Conservation (phyloP, 2,888 invertebrate genomes). For the Cotesia congregata region DNA sequence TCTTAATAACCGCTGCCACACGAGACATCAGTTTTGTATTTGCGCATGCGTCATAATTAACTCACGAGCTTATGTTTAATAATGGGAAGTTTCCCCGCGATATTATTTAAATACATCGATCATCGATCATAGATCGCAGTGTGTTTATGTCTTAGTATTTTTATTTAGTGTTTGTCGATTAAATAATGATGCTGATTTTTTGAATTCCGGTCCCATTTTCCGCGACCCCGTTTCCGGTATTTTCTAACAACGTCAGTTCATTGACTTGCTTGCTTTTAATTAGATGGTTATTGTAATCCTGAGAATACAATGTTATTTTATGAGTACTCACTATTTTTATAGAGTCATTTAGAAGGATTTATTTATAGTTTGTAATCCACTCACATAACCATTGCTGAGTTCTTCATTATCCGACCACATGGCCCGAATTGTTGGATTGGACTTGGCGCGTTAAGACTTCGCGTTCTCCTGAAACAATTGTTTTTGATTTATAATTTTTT, state of each 20-base stretch:
- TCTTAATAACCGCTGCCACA: slow-evolving; percentile 19
- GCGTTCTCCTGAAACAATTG: slow-evolving; percentile 84
- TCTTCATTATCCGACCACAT: slow-evolving; percentile 97
- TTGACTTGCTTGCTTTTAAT: background rate
- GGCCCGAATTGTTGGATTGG: slow-evolving; percentile 98
- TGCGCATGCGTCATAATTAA: slow-evolving; percentile 49
- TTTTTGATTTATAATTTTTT: slow-evolving; percentile 37
- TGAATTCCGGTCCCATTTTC: background rate
- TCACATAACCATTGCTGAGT: slow-evolving; percentile 96
- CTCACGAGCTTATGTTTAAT: background rate
- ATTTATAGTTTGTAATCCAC: slow-evolving; percentile 69
- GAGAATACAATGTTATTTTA: too few relatives aligned
- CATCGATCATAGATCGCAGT: too few relatives aligned
- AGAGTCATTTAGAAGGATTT: background rate
- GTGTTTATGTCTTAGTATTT: too few relatives aligned
- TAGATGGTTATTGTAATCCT: background rate
- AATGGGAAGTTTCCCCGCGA: slow-evolving; percentile 21
- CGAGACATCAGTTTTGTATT: slow-evolving; percentile 48
- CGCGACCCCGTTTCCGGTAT: slow-evolving; percentile 11
- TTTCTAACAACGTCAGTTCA: slow-evolving; percentile 11
- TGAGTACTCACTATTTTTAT: too few relatives aligned
- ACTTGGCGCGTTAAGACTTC: slow-evolving; percentile 95
- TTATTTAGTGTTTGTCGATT: too few relatives aligned
- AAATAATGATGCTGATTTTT: too few relatives aligned
- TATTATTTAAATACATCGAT: background rate